These are phyloP conservation scores for Trachelus stipa DNA, from an alignment of 2,888 invertebrate genomes.

Conservation along the genomic window DNA sequence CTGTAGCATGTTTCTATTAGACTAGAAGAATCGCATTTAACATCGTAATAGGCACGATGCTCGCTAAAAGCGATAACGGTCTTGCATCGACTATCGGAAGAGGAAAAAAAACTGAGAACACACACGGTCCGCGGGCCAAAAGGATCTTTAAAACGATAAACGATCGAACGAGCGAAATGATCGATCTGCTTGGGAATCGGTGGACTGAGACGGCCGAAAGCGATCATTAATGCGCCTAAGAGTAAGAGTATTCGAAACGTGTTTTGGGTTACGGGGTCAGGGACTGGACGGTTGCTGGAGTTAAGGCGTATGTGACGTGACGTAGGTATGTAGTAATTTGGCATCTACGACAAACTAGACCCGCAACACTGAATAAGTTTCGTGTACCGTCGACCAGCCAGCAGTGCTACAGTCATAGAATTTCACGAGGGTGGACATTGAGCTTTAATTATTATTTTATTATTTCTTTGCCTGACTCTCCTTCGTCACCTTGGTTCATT, in stretches of 20 bases:
- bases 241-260: slow-evolving; percentile 17
- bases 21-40: neutral
- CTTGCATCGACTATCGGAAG: neutral
- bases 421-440: neutral
- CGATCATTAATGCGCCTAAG: slow-evolving; percentile 6
- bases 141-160: too few species aligned
- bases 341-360: neutral
- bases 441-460: neutral
- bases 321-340: neutral
- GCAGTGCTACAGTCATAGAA: neutral
- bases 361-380: neutral
- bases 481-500: neutral
- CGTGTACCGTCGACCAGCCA: neutral
- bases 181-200: neutral
- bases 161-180: slow-evolving; percentile 9
- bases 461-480: neutral
- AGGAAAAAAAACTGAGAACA: neutral
- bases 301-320: neutral
- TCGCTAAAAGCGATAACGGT: neutral
- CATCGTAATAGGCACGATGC: neutral
- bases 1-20: neutral
- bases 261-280: slow-evolving; percentile 25
- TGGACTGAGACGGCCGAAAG: neutral
- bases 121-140: neutral
- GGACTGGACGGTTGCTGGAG: slow-evolving; percentile 19